Base-by-base conservation (phyloP, 2,888 invertebrate species). In the Nematopogon swammerdamellus region DNA sequence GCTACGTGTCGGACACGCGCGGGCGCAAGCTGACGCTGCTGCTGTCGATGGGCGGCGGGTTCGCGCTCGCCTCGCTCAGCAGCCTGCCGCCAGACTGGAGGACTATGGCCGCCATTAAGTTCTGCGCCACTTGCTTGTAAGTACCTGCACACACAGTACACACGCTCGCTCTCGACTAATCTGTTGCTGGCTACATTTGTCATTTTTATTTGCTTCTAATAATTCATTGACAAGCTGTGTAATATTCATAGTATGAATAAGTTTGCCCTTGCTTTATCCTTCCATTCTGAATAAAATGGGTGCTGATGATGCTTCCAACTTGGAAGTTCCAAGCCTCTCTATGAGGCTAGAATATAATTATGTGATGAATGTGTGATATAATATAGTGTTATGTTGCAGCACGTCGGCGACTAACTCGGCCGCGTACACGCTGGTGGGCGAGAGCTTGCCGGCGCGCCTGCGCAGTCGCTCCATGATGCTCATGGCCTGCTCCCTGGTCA, bases 41-140 rank as follows among this genome's bases (percentile, higher is more conserved):
- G 20, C 60, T 77, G 42, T 79, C 79, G 17, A 79, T 79, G 79
- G 64, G 72, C 0, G 58, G 74, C 1, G 77, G 79, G 18, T 76
- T 75, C 59, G 58, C 75, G 1, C 77, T 76, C 56, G 69, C 73
- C 0, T 70, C 73, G 0, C 61, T 76, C 19, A 73, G 75, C 63
- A 73, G 74, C 42, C 57, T 79, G 11, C 61, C 79, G 0, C 77
- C 76, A 0, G 72, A 72, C 49, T 77, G 77, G 75, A 61, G 63
- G 53, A 65, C 65, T 16, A 75, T 80, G 75, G 72, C 74, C 0
- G 60, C 64, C 1, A 63, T 79, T 2, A 79, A 79, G 52, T 61
- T 79, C 0, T 57, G 72, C n/a, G 72, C 73, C 1, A 72, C 77
- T 17, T 72, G 70, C 19, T 79, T 80, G 79, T 80, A 62, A 76